A percentile compares a stretch with the other conserved stretches of the same genome.
Conservation (phyloP, 2,797 vertebrate species). For the Chelmon rostratus region DNA sequence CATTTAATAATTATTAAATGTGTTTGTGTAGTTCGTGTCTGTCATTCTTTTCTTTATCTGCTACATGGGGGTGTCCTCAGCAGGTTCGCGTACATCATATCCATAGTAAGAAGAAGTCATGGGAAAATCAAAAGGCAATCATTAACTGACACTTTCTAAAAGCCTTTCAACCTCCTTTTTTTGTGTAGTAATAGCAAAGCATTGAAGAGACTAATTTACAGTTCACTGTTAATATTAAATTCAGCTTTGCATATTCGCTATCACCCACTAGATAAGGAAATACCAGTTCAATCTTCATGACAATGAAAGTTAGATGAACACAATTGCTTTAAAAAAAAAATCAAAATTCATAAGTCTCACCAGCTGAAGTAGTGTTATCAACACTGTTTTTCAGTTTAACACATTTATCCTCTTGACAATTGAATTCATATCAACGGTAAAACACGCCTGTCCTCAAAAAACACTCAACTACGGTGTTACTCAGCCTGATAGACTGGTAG, state of each 20-base stretch:
- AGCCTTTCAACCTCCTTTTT: not conserved
- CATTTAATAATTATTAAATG: constrained; percentile 84
- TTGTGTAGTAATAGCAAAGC: not conserved
- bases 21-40: constrained; percentile 58
- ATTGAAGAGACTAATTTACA: not conserved
- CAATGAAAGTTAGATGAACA: not conserved
- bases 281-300: not conserved
- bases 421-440: not conserved
- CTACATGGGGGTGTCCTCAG: not conserved
- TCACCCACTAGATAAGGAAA: not conserved
- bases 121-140: not conserved
- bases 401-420: not conserved
- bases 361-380: not conserved
- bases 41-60: constrained; percentile 30
- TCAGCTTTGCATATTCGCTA: not conserved
- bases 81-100: not conserved
- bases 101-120: not conserved
- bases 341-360: too few relatives aligned
- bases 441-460: not conserved
- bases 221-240: not conserved
- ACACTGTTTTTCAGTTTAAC: not conserved
- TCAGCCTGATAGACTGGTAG: not conserved
- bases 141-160: not conserved
- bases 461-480: not conserved
- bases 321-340: not conserved